Evolutionary conservation across 1,140 invertebrate genomes (phyloP).

Genomic region (Bradysia coprophila): DNA sequence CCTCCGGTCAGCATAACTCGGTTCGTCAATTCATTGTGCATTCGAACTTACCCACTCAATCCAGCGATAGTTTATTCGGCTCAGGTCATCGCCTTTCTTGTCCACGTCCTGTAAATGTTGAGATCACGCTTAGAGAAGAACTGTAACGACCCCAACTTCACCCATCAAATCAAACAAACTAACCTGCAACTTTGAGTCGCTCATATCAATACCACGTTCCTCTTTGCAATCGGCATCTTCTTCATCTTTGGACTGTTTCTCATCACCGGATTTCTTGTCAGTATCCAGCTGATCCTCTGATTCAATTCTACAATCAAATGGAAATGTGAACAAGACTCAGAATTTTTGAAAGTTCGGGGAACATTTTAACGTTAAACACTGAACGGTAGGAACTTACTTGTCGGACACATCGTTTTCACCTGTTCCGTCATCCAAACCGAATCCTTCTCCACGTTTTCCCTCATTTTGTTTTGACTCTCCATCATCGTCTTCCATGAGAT

Average conservation of each 20-base stretch:
- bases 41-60: no score
- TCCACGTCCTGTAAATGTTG: no score
- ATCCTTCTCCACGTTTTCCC: constrained; percentile 39
- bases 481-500: constrained; percentile 47
- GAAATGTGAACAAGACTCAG: no score
- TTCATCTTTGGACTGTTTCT: constrained; percentile 25
- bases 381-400: constrained; percentile 36
- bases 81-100: no score
- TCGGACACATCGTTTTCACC: constrained; percentile 92
- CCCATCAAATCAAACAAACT: no score
- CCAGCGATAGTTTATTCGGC: no score
- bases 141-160: no score
- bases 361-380: no score
- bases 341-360: no score
- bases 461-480: constrained; percentile 37
- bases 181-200: constrained; percentile 45
- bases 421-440: constrained; percentile 83
- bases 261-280: constrained; percentile 53
- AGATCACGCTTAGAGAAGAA: no score
- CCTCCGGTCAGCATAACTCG: no score
- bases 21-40: no score
- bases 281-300: constrained; percentile 84
- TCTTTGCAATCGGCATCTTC: constrained; percentile 69
- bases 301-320: constrained; percentile 11
- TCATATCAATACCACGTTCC: constrained; percentile 53